Evolutionary conservation across 2,797 vertebrate species (phyloP).

Genomic region (Catamblyrhynchus diadema): DNA sequence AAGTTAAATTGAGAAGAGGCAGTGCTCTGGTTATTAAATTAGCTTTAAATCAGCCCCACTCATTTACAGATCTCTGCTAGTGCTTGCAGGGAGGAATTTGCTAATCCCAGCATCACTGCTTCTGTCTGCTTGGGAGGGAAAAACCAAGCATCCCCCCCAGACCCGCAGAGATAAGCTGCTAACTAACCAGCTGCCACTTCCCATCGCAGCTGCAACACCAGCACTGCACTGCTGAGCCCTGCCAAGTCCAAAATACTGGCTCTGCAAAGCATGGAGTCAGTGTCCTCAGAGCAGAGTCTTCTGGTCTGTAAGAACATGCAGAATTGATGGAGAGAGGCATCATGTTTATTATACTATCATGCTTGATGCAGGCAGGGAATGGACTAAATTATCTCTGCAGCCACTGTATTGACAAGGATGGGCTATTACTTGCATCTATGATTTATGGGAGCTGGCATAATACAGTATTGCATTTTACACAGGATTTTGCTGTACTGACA

Average conservation of each 20-base stretch:
- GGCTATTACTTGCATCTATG: not conserved
- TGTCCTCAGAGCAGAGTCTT: not conserved
- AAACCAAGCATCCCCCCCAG: not conserved
- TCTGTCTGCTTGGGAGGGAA: not conserved
- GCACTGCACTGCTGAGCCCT: not conserved
- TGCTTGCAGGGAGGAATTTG: not conserved
- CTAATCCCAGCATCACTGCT: not conserved
- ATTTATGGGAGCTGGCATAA: not conserved
- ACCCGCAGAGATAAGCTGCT: not conserved
- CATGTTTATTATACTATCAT: accelerated
- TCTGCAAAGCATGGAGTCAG: not conserved
- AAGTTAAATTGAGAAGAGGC: conserved; percentile 71
- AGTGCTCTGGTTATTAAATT: conserved; percentile 59
- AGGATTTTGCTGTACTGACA: not conserved
- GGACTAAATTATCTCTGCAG: not conserved
- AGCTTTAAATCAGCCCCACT: conserved; percentile 60
- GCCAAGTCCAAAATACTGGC: not conserved
- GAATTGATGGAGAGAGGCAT: not conserved
- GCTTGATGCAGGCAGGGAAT: not conserved
- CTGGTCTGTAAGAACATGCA: not conserved
- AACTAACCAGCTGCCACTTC: not conserved
- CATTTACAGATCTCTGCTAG: conserved; percentile 31
- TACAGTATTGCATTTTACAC: not conserved
- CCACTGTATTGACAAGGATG: not conserved
- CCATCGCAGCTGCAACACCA: not conserved